Evolutionary conservation across 2,797 vertebrate species (phyloP), one percentile per base, ranked within the genome.

Genomic region (Neostethus bicornis): DNA sequence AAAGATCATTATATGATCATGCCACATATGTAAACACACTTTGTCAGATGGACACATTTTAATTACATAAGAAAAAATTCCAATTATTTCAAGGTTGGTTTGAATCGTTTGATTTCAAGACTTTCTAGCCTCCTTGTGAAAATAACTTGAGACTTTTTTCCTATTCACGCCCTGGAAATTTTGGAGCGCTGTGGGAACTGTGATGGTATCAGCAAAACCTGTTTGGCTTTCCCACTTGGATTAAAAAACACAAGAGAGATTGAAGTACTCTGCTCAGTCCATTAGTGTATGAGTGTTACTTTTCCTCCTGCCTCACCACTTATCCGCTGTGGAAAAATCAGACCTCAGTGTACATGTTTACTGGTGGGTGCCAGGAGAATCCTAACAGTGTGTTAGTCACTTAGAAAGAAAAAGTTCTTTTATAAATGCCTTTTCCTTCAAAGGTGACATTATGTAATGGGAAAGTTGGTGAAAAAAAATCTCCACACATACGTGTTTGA

Each of bases 201-300:
- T 57, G 63, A 77, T 73, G 26, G 35, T 24, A 75, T 68, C 66
- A 66, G 32, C 16, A 14, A 44, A 43, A 5, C 19, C n/a, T 78
- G 67, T 82, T 70, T 79, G 56, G 45, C 51, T 63, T 73, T 55
- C 14, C 9, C 23, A 43, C 52, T 25, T 42, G 76, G 73, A 84
- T 81, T 65, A 49, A 59, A 66, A 64, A 63, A 41, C 12, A 53
- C 21, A 26, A 66, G 44, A 45, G 37, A 47, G 61, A 42, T 31
- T 34, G 29, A 51, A 45, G 44, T 37, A 51, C 48, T 37, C 72
- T 61, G 64, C 25, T 41, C 28, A 56, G 43, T 73, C 49, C 77
- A 84, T 83, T 75, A 67, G 75, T 9, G 58, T 55, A 31, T 24
- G 65, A 16, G 43, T 44, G 34, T 65, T 71, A 73, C 60, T 61